Percentiles rank a stretch among this genome's conserved stretches.
phyloP scores from a whole-genome alignment of 2,888 invertebrate species.

The Rotaria macrura region DNA sequence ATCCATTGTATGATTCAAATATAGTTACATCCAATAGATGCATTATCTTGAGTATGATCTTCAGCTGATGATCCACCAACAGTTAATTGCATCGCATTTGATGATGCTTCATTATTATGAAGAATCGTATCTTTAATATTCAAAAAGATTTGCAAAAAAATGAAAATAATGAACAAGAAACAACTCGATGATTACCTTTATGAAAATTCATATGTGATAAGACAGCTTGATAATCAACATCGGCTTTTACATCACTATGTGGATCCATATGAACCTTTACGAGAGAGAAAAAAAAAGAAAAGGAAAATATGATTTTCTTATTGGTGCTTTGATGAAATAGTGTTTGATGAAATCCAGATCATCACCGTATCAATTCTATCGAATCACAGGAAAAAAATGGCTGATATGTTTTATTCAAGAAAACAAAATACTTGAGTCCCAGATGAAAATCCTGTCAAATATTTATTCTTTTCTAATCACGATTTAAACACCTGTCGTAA shows the following conservation, averaged over 20 bases:
- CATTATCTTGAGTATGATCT: not conserved
- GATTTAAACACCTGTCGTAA: too few relatives aligned
- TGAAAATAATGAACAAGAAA: too few relatives aligned
- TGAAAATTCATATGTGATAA: conserved; percentile 14
- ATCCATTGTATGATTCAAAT: not conserved
- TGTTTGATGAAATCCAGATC: not conserved
- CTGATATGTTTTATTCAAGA: too few relatives aligned
- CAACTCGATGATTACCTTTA: too few relatives aligned
- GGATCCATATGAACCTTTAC: conserved; percentile 10
- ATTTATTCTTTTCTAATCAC: not conserved
- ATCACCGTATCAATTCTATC: not conserved
- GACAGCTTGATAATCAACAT: conserved; percentile 12
- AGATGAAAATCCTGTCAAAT: not conserved
- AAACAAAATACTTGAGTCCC: not conserved
- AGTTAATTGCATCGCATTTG: not conserved
- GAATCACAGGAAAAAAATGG: too few relatives aligned
- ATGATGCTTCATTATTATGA: not conserved
- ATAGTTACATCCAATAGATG: conserved; percentile 19
- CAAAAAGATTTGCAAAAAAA: too few relatives aligned
- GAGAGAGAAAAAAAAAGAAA: too few relatives aligned
- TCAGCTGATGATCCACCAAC: not conserved
- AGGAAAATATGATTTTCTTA: not conserved
- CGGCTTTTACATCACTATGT: not conserved
- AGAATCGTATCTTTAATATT: conserved; percentile 19
- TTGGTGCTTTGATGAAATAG: not conserved